A percentile compares a stretch with the other conserved stretches of the same genome.
Conservation (phyloP, 2,797 vertebrate genomes). For the Enteromius argenteus region DNA sequence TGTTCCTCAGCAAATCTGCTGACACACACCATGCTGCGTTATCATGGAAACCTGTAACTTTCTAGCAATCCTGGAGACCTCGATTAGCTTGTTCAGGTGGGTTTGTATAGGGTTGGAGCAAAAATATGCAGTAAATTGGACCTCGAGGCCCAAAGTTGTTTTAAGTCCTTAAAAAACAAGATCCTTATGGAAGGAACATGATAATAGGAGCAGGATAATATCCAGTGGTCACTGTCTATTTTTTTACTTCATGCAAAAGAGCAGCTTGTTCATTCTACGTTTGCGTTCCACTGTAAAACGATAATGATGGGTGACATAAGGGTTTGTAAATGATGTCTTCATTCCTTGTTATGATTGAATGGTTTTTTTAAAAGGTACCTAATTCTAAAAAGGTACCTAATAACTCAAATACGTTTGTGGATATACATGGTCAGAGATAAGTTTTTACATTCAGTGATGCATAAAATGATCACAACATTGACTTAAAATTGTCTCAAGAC, state of each 20-base stretch:
- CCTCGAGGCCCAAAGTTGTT: not conserved
- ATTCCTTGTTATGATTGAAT: not conserved
- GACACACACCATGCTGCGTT: no score
- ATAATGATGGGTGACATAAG: not conserved
- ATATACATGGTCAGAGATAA: not conserved
- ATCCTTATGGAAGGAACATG: not conserved
- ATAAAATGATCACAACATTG: not conserved
- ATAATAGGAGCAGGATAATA: not conserved
- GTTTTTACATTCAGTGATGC: not conserved
- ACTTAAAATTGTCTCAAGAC: not conserved
- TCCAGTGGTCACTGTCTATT: not conserved
- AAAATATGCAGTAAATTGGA: no score
- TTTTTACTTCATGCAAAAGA: not conserved
- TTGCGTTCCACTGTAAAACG: not conserved
- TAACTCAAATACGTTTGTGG: not conserved
- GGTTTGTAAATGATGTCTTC: not conserved
- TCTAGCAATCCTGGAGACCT: no score
- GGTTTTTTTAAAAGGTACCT: not conserved
- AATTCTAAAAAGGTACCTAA: no score
- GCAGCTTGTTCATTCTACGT: not conserved
- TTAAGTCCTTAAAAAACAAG: not conserved
- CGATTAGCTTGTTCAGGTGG: no score
- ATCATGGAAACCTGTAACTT: no score
- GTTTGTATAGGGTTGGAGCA: not conserved
- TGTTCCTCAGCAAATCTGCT: no score